phyloP scores from a whole-genome alignment of 1,140 invertebrate species.

The Panagrolaimus sp. region DNA sequence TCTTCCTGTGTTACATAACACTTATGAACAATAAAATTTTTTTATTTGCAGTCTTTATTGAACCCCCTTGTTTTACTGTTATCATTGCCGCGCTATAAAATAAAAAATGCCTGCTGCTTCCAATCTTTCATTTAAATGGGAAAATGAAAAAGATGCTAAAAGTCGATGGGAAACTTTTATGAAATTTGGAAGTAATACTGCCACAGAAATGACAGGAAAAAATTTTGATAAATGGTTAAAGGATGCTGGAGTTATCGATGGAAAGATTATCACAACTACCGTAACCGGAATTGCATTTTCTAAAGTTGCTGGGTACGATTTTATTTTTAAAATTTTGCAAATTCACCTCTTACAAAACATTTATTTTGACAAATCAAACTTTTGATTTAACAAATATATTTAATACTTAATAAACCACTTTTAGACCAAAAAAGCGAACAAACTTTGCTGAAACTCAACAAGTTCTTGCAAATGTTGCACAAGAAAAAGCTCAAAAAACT shows the following conservation, averaged over 20 bases:
- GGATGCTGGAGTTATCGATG: slow-evolving; percentile 82
- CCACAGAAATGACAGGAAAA: slow-evolving; percentile 77
- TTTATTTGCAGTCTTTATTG: too few species aligned
- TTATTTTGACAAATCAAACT: too few species aligned
- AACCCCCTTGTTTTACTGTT: too few species aligned
- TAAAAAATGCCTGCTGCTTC: background rate
- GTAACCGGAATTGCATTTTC: slow-evolving; percentile 61
- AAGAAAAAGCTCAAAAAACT: slow-evolving; percentile 40
- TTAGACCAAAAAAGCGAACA: slow-evolving; percentile 56
- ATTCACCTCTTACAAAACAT: too few species aligned
- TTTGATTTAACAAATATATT: slow-evolving; percentile 11
- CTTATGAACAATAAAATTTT: too few species aligned
- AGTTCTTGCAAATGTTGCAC: slow-evolving; percentile 48
- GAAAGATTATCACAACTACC: slow-evolving; percentile 74
- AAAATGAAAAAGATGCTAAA: slow-evolving; percentile 43
- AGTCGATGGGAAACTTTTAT: slow-evolving; percentile 68
- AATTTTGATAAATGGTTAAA: slow-evolving; percentile 90
- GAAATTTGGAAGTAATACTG: slow-evolving; percentile 79
- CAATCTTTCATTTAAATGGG: slow-evolving; percentile 36
- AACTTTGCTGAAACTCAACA: slow-evolving; percentile 56
- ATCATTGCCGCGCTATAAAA: too few species aligned
- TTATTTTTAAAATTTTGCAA: too few species aligned
- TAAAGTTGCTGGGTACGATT: slow-evolving; percentile 56
- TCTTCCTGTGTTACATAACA: too few species aligned
- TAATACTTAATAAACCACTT: slow-evolving; percentile 1